phyloP scores from a whole-genome alignment of 2,888 invertebrate species.

The Euzophera pinguis region DNA sequence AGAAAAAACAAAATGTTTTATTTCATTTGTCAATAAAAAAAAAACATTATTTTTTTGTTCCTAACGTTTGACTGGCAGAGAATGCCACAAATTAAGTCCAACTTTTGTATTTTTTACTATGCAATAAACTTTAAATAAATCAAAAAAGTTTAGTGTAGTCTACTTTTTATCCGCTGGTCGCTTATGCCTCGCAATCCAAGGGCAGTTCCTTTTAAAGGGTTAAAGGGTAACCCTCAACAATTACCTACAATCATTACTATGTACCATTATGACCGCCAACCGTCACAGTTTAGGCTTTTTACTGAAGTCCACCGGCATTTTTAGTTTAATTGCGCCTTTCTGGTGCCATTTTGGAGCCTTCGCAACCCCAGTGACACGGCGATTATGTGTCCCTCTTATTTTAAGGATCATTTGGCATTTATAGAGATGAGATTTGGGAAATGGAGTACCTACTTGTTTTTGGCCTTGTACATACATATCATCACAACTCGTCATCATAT shows the following conservation, averaged over 20 bases:
- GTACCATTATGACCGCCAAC: conserved; percentile 67
- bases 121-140: no score
- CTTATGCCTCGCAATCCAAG: conserved; percentile 31
- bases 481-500: no score
- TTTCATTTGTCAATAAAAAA: no score
- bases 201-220: conserved; percentile 63
- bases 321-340: conserved; percentile 69
- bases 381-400: conserved; percentile 25
- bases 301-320: conserved; percentile 63
- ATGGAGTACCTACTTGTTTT: neutral
- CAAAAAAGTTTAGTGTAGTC: no score
- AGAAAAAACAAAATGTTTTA: no score
- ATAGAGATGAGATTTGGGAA: conserved; percentile 17
- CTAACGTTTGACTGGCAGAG: no score
- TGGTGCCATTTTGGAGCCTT: conserved; percentile 32
- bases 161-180: conserved; percentile 20
- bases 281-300: conserved; percentile 72
- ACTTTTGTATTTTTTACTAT: no score
- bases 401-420: conserved; percentile 35
- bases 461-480: no score
- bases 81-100: no score
- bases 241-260: conserved; percentile 77
- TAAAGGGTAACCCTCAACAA: conserved; percentile 63
- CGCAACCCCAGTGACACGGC: conserved; percentile 45
- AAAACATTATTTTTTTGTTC: no score